Base-by-base conservation (phyloP, 1,140 invertebrate genomes). In the Epicauta chinensis region DNA sequence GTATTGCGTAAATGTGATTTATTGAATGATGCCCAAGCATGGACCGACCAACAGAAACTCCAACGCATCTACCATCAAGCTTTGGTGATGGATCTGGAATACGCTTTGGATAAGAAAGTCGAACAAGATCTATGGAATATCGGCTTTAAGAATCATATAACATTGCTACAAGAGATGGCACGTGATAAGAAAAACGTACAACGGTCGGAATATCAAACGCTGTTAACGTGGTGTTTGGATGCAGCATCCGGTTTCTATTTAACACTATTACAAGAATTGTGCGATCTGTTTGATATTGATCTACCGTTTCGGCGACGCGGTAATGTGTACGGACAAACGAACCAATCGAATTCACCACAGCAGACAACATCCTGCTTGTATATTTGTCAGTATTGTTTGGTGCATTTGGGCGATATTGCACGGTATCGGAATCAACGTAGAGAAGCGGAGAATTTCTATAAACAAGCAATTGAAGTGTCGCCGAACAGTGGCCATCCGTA, bases 71-170 rank as follows among this genome's bases (percentile, higher is more conserved):
- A 89, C 70, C 86, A 90, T 67, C 84, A 87, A 70, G 78, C 91
- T 14, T 72, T 93, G 29, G 77, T 90, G 34, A 71, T 85, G 40
- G 88, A 91, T 69, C 72, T 92, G 55, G 89, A 92, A 65, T 90
- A 88, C 78, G 88, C 89, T n/a, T 71, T 92, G 59, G 87, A 91
- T 70, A 86, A 87, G 64, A 91, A 91, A 74, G 86, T 91, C 14
- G 90, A 93, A 69, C 89, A 91, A 66, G 89, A 92, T 63, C 71
- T 93, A 53, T 93, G 90, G 90, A 93, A 89, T 69, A 76, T 88
- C 67, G 87, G 87, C 10, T 91, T 92, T 73, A 91, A 91, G 68
- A 89, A 89, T 70, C 86, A 89, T 68, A 93, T 93, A 69, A 84
- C 81, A 51, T 77, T 78, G 15, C 70, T 91, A 35, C 89, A 91